These are phyloP conservation scores for Ashinkailepas kermadecensis DNA, from an alignment of 2,888 invertebrate species.

Conservation along the genomic window DNA sequence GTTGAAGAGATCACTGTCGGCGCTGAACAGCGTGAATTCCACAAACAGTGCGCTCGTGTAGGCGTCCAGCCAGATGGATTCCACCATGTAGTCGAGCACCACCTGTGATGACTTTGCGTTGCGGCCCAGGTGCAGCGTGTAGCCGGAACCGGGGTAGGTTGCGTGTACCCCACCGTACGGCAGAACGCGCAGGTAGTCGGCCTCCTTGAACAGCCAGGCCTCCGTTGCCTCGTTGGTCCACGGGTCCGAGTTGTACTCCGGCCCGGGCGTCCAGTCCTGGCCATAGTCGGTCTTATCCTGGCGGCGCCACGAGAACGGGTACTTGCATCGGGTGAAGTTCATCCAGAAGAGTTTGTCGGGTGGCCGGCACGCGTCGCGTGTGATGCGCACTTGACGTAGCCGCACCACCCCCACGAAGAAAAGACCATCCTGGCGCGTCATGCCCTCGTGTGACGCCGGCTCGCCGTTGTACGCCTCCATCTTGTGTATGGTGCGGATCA, in stretches of 20 bases:
- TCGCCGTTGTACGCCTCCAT: background rate
- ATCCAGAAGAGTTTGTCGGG: conserved; percentile 22
- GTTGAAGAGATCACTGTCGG: conserved; percentile 33
- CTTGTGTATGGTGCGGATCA: background rate
- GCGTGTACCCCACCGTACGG: conserved; percentile 24
- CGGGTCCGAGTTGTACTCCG: background rate
- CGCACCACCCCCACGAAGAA: conserved; percentile 32
- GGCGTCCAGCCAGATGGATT: conserved; percentile 45
- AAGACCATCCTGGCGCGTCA: background rate
- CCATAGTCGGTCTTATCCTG: background rate
- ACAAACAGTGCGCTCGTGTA: conserved; percentile 47
- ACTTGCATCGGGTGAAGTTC: conserved; percentile 4
- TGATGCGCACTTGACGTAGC: conserved; percentile 32
- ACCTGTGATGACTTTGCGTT: conserved; percentile 27
- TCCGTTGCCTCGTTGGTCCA: conserved; percentile 20
- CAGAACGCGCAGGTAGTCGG: background rate
- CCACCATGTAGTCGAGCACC: conserved; percentile 37
- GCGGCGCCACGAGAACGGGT: background rate
- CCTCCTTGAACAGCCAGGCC: conserved; percentile 8
- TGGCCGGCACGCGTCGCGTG: conserved; percentile 26
- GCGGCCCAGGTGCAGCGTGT: conserved; percentile 29
- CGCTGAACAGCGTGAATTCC: conserved; percentile 49
- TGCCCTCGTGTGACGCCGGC: background rate
- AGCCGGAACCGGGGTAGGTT: conserved; percentile 30
- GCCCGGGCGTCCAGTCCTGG: background rate